Evolutionary conservation across 1,140 invertebrate genomes (phyloP).

Genomic region (Carposina sasakii): DNA sequence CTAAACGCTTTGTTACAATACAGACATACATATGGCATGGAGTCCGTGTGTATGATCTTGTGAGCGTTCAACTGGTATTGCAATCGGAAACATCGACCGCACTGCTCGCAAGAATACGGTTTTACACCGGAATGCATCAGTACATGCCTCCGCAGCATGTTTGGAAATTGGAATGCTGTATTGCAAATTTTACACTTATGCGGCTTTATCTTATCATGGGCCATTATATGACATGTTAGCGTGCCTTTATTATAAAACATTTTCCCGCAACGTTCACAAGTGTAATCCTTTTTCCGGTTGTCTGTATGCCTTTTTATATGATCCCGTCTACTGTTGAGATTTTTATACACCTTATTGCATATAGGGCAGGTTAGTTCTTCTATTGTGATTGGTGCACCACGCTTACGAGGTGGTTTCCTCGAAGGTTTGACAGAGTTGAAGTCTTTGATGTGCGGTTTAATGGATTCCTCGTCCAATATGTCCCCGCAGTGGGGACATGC

Average conservation of each 20-base stretch:
- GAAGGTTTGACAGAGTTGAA: conserved; percentile 20
- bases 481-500: conserved; percentile 18
- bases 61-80: conserved; percentile 44
- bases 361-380: conserved; percentile 41
- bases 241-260: conserved; percentile 49
- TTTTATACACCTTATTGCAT: conserved; percentile 54
- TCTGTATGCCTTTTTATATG: conserved; percentile 44
- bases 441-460: conserved; percentile 19
- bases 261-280: conserved; percentile 55
- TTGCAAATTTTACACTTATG: conserved; percentile 54
- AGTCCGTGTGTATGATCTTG: conserved; percentile 84
- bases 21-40: conserved; percentile 84
- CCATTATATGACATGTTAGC: conserved; percentile 42
- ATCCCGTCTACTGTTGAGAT: conserved; percentile 40
- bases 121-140: conserved; percentile 80
- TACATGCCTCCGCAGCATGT: conserved; percentile 69
- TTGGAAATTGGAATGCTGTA: conserved; percentile 42
- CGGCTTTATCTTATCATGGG: conserved; percentile 44
- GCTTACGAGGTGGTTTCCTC: conserved; percentile 30
- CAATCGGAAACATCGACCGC: conserved; percentile 80
- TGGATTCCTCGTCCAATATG: conserved; percentile 18
- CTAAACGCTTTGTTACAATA: conserved; percentile 81
- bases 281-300: conserved; percentile 48
- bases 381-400: conserved; percentile 31
- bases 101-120: conserved; percentile 82